Base-by-base conservation (phyloP, 2,888 invertebrate genomes). In the Elysia crispata region DNA sequence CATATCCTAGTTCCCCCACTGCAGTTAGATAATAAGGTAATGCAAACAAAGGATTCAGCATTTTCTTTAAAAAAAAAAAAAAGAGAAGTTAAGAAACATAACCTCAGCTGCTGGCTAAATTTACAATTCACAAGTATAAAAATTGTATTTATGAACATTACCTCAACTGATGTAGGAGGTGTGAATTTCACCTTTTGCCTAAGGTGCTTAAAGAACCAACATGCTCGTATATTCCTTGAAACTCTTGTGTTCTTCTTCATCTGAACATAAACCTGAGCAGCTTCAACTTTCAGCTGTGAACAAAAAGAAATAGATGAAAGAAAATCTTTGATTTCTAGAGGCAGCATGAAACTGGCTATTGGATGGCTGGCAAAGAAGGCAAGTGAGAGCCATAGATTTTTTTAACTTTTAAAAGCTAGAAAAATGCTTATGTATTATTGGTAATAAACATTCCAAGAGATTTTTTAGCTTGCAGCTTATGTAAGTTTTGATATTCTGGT, bases 171-270 rank as follows among this genome's bases (percentile, higher is more conserved):
- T 49, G 70, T 83, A 60, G 86, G 86, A 77, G 91, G 90, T 80
- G 94, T 93, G 82, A 95, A 93, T 70, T 91, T 91, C 74, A 95
- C 92, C 41, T 93, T 92, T 69, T 93, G 93, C 87, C 95, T 95
- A 81, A 96, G 91, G 90, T 95, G 94, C 84, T 94, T 94, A 81
- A 96, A 93, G 88, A 95, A 94, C 96, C 96, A 96, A 87, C 95
- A 94, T 28, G 95, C 94, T 86, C 96, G 93, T 25, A 95, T 93
- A 89, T 95, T 95, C 85, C 96, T 93, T 6, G 96, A 96, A 81
- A 96, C 94, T 31, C 95, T 28, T 20, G 81, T 83, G 28, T 81
- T 81, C 79, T 83, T 83, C 75, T 81, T 83, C 83, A 83, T 83
- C 77, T 81, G 30, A 1, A 83, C 77, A 77, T 80, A 89, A 95